Evolutionary conservation across 1,140 invertebrate species (phyloP).

Genomic region (Stegodyphus mimosarum): DNA sequence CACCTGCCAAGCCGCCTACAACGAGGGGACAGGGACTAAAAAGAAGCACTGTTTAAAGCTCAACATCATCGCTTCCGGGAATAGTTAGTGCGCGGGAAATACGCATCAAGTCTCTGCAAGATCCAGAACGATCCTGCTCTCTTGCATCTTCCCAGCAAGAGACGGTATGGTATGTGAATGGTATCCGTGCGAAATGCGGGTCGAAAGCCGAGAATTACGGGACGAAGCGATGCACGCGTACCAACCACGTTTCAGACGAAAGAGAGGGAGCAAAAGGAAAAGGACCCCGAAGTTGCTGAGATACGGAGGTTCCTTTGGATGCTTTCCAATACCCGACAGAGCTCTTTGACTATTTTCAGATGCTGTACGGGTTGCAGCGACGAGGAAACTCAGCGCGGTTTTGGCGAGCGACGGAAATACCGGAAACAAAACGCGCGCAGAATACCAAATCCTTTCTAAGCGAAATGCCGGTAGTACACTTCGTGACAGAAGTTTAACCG

Average conservation of each 20-base stretch:
- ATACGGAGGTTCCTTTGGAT: constrained; percentile 40
- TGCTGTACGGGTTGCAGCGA: background rate
- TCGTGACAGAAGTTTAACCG: no score
- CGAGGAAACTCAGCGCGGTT: background rate
- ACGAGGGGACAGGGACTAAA: constrained; percentile 29
- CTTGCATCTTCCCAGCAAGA: no score
- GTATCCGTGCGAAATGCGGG: constrained; percentile 5
- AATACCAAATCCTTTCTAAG: no score
- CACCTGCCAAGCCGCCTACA: constrained; percentile 51
- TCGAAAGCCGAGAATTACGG: background rate
- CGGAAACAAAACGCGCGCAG: no score
- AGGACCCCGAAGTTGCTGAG: constrained; percentile 54
- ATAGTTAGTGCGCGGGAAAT: background rate
- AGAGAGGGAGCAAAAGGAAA: constrained; percentile 48
- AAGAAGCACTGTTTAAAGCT: background rate
- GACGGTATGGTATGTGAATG: background rate
- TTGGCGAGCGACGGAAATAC: background rate
- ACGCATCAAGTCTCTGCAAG: background rate
- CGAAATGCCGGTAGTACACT: no score
- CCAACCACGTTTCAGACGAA: background rate
- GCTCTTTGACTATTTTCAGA: constrained; percentile 44
- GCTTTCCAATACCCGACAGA: constrained; percentile 16
- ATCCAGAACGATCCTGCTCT: background rate
- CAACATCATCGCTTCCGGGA: background rate
- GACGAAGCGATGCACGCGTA: background rate